phyloP scores from a whole-genome alignment of 2,797 vertebrate species.

The Girardinus metallicus region DNA sequence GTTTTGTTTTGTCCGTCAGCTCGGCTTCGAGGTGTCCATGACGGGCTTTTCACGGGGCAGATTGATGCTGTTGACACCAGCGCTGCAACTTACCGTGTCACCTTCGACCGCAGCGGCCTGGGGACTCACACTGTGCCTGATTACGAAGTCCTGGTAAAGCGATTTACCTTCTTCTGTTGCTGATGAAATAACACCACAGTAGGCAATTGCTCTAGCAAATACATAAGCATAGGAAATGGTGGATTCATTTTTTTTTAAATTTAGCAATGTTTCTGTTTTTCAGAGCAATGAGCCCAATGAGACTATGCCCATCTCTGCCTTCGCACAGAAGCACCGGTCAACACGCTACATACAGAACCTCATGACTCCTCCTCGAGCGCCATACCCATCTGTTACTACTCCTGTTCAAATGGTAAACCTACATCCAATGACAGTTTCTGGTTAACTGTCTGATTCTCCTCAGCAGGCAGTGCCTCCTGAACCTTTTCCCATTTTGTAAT shows the following conservation, averaged over 20 bases:
- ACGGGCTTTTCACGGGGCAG: constrained; percentile 97
- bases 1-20: constrained; percentile 74
- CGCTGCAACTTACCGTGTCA: constrained; percentile 96
- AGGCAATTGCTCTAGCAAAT: not conserved
- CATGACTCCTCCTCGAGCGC: constrained; percentile 90
- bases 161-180: not conserved
- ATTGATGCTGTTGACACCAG: constrained; percentile 98
- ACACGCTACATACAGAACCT: constrained; percentile 87
- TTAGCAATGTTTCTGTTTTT: constrained; percentile 22
- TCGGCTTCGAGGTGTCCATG: constrained; percentile 93
- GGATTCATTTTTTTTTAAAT: not conserved
- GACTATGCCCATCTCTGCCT: constrained; percentile 98
- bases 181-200: not conserved
- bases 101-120: constrained; percentile 94
- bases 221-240: not conserved
- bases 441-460: not conserved
- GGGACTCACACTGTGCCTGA: constrained; percentile 98
- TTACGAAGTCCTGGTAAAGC: constrained; percentile 95
- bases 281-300: constrained; percentile 98
- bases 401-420: constrained; percentile 88
- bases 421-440: not conserved
- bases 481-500: not conserved
- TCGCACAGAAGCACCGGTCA: constrained; percentile 95
- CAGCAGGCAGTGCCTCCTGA: not conserved
- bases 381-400: constrained; percentile 87